phyloP scores from a whole-genome alignment of 2,888 invertebrate genomes.

The Plagodis pulveraria region DNA sequence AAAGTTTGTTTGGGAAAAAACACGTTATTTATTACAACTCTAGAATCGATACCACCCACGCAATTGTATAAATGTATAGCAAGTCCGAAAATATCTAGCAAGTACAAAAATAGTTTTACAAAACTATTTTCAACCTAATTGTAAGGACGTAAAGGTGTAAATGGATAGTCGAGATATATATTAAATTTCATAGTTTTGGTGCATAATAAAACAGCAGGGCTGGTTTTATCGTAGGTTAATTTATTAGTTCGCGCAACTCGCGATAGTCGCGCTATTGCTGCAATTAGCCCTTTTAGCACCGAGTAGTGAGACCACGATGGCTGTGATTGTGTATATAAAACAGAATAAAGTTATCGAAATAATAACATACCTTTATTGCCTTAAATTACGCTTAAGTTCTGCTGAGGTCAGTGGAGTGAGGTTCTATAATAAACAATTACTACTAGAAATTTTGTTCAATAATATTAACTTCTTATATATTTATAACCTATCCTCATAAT shows the following conservation, averaged over 20 bases:
- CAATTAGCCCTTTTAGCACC: conserved; percentile 45
- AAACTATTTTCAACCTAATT: conserved; percentile 13
- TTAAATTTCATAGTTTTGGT: conserved; percentile 22
- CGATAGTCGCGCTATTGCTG: conserved; percentile 37
- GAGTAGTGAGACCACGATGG: conserved; percentile 20
- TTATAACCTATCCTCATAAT: too few species aligned
- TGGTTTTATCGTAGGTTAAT: conserved; percentile 33
- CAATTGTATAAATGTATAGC: conserved; percentile 32
- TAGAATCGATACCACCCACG: conserved; percentile 37
- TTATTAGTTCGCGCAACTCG: conserved; percentile 35
- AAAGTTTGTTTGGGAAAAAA: conserved; percentile 33
- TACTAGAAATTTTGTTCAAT: too few species aligned
- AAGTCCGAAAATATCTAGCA: conserved; percentile 27
- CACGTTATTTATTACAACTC: conserved; percentile 36
- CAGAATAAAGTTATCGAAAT: neutral
- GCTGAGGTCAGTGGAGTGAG: too few species aligned
- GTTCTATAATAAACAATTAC: too few species aligned
- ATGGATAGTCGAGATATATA: conserved; percentile 1
- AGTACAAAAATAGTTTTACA: neutral
- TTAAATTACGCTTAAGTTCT: too few species aligned
- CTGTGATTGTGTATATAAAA: conserved; percentile 10
- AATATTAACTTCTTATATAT: too few species aligned
- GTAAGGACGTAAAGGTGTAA: conserved; percentile 7
- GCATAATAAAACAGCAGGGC: conserved; percentile 31
- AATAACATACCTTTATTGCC: too few species aligned